Percentiles rank a stretch among this genome's conserved stretches.
Conservation (phyloP, 2,797 vertebrate genomes). For the Notolabrus celidotus region DNA sequence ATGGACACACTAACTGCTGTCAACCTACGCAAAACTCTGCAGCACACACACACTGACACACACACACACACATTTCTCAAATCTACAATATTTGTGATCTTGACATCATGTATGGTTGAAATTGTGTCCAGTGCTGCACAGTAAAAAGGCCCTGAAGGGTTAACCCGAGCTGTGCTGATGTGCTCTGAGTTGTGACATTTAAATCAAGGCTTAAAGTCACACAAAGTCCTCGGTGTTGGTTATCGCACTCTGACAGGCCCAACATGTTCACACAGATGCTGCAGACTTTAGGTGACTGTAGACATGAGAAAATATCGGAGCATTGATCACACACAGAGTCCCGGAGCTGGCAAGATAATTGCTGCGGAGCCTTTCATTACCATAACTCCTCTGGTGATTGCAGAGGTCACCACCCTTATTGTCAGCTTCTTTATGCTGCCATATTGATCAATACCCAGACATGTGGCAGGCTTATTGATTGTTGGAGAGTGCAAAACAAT, state of each 20-base stretch:
- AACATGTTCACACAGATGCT: conserved; percentile 4
- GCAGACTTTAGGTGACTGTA: conserved; percentile 39
- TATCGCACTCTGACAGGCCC: conserved; percentile 27
- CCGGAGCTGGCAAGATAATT: conserved; percentile 62
- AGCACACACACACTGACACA: not conserved
- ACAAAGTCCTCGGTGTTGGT: conserved; percentile 24
- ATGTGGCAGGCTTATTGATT: conserved; percentile 43
- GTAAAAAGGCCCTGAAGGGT: conserved; percentile 31
- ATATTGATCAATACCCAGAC: conserved; percentile 55
- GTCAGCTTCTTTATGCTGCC: conserved; percentile 35
- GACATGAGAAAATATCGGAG: conserved; percentile 44
- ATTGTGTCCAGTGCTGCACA: conserved; percentile 5
- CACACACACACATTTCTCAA: conserved; percentile 10
- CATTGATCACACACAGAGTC: conserved; percentile 65
- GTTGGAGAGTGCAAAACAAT: conserved; percentile 30
- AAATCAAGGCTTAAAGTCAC: conserved; percentile 51
- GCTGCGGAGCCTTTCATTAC: conserved; percentile 56
- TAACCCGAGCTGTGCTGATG: conserved; percentile 20
- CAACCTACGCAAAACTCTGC: conserved; percentile 44
- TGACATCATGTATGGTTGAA: not conserved
- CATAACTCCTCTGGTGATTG: conserved; percentile 30
- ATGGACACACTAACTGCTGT: conserved; percentile 46
- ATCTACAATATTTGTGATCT: conserved; percentile 23
- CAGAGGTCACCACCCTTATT: conserved; percentile 58
- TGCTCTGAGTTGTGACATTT: conserved; percentile 59